Evolutionary conservation across 2,888 invertebrate species (phyloP).

Genomic region (Apoderus coryli): DNA sequence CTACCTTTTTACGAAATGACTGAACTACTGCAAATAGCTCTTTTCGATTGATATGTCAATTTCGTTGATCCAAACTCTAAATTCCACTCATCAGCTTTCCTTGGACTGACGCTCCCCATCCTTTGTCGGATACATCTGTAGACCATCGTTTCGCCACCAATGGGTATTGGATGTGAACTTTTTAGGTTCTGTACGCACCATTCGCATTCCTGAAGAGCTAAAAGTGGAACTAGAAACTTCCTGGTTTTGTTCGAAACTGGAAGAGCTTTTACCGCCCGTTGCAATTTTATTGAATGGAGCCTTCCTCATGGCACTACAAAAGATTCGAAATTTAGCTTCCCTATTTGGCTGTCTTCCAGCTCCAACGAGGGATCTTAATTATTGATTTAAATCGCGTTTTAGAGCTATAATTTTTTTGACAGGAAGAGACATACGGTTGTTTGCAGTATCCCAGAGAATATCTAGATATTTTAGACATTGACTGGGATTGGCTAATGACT

Average conservation of each 20-base stretch:
- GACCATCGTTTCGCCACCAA: conserved; percentile 12
- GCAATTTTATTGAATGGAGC: conserved; percentile 1
- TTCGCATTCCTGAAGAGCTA: conserved; percentile 6
- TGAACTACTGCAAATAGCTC: conserved; percentile 12
- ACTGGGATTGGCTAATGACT: conserved; percentile 4
- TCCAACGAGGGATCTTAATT: not conserved
- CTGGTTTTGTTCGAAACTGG: too few relatives aligned
- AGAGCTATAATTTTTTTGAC: too few relatives aligned
- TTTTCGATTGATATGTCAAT: conserved; percentile 15
- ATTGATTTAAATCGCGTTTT: too few relatives aligned
- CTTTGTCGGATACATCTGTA: too few relatives aligned
- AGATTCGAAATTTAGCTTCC: conserved; percentile 2
- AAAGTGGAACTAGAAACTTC: too few relatives aligned
- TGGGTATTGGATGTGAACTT: conserved; percentile 4
- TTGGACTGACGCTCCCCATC: conserved; percentile 10
- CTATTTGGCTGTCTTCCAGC: conserved; percentile 3
- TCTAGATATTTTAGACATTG: conserved; percentile 6
- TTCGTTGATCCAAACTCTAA: too few relatives aligned
- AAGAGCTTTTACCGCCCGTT: not conserved
- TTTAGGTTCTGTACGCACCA: conserved; percentile 14
- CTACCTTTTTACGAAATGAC: conserved; percentile 1
- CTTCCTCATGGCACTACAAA: conserved; percentile 4
- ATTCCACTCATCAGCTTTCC: too few relatives aligned
- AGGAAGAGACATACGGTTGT: conserved; percentile 8
- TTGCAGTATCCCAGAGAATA: conserved; percentile 10